These are phyloP conservation scores for Macrotis lagotis DNA, from an alignment of 2,113 vertebrate genomes.

Conservation along the genomic window DNA sequence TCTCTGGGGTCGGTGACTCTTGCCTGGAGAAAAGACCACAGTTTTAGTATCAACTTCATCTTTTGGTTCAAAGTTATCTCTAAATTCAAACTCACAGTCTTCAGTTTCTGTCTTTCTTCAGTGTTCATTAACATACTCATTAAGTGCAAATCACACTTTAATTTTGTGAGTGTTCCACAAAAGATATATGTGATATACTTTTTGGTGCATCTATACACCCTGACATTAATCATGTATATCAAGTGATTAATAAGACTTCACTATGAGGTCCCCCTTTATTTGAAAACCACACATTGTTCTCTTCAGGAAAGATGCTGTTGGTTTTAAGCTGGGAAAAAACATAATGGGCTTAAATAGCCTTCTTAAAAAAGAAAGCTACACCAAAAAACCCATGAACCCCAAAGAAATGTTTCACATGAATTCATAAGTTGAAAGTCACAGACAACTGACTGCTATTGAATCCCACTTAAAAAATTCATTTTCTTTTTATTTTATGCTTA, in stretches of 20 bases:
- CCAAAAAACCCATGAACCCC: background rate
- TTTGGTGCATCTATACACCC: background rate
- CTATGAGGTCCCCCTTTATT: background rate
- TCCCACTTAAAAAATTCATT: background rate
- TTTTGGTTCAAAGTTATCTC: background rate
- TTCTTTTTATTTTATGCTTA: background rate
- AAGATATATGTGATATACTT: background rate
- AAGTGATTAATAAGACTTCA: background rate
- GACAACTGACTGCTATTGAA: background rate
- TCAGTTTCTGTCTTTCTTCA: background rate
- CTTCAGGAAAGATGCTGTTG: background rate
- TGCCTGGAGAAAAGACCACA: background rate
- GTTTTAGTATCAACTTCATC: background rate
- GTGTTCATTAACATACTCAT: background rate
- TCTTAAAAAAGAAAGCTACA: background rate
- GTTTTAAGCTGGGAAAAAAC: background rate
- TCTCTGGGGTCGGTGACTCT: background rate
- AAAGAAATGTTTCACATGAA: background rate
- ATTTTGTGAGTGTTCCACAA: background rate
- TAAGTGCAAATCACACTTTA: background rate
- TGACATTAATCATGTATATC: background rate
- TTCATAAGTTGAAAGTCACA: background rate
- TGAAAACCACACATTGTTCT: background rate
- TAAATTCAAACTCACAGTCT: background rate
- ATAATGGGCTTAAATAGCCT: background rate